These are phyloP conservation scores for Yponomeuta plumbellus DNA, from an alignment of 2,888 invertebrate species.

Conservation along the genomic window DNA sequence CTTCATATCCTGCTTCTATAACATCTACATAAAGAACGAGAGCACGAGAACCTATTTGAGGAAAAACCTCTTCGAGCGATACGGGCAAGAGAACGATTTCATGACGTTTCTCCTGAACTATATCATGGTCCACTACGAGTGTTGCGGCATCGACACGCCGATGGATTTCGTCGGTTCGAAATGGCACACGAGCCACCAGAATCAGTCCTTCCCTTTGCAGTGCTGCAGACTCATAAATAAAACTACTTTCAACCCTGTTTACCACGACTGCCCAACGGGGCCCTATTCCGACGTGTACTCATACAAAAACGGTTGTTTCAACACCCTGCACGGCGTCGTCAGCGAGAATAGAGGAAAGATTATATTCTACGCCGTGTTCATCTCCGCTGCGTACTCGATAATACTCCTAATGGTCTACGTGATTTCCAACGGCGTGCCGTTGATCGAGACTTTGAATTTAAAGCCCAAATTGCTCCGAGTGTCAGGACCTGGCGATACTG, in stretches of 20 bases:
- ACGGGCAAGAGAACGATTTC: slow-evolving; percentile 56
- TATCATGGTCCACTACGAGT: slow-evolving; percentile 55
- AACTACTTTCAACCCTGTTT: slow-evolving; percentile 39
- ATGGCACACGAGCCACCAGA: slow-evolving; percentile 45
- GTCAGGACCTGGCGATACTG: background rate
- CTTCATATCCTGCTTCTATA: slow-evolving; percentile 55
- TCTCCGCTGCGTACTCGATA: slow-evolving; percentile 35
- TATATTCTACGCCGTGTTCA: slow-evolving; percentile 43
- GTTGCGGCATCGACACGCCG: slow-evolving; percentile 53
- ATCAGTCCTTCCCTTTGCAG: slow-evolving; percentile 47
- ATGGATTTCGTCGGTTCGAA: slow-evolving; percentile 47
- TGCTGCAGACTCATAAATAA: slow-evolving; percentile 52
- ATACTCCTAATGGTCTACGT: slow-evolving; percentile 53
- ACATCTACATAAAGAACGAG: slow-evolving; percentile 49
- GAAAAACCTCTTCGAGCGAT: slow-evolving; percentile 37
- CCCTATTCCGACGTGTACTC: slow-evolving; percentile 30
- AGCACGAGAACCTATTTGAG: slow-evolving; percentile 40
- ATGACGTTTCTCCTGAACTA: slow-evolving; percentile 52
- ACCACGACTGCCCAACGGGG: slow-evolving; percentile 40
- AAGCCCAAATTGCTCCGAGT: slow-evolving; percentile 26
- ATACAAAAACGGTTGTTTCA: slow-evolving; percentile 50
- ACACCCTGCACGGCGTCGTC: slow-evolving; percentile 41
- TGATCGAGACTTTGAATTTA: slow-evolving; percentile 30
- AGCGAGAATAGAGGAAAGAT: slow-evolving; percentile 41
- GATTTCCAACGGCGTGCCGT: slow-evolving; percentile 50